phyloP scores from a whole-genome alignment of 2,113 vertebrate species.

The Monarcha castaneiventris region DNA sequence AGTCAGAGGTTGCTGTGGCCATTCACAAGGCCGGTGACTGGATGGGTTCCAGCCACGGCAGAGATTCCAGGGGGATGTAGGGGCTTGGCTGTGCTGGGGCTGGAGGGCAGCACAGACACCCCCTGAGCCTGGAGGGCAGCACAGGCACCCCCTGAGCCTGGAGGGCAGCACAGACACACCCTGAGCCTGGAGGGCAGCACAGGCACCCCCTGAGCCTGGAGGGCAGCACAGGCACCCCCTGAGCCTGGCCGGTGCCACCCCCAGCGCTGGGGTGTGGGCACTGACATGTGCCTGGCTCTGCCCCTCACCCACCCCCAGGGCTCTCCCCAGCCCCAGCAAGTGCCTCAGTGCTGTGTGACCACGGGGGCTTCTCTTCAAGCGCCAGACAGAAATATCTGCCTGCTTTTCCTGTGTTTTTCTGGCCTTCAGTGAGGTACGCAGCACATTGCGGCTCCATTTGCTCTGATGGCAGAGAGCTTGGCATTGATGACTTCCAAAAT shows the following conservation, averaged over 20 bases:
- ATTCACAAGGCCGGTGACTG: background rate
- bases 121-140: background rate
- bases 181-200: background rate
- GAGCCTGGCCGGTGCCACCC: background rate
- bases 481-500: background rate
- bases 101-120: background rate
- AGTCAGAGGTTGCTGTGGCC: background rate
- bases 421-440: background rate
- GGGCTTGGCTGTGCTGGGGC: background rate
- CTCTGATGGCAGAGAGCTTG: background rate
- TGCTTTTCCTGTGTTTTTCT: background rate
- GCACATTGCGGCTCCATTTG: background rate
- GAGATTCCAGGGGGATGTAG: background rate
- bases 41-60: rapidly evolving
- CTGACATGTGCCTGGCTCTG: background rate
- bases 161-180: background rate
- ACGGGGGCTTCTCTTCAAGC: background rate
- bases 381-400: rapidly evolving
- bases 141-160: background rate
- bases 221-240: too few relatives aligned
- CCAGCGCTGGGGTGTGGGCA: background rate
- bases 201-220: background rate
- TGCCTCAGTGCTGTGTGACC: background rate
- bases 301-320: background rate
- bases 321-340: background rate